Evolutionary conservation across 2,113 vertebrate species (phyloP).

Genomic region (Romanogobio albipinnatus): DNA sequence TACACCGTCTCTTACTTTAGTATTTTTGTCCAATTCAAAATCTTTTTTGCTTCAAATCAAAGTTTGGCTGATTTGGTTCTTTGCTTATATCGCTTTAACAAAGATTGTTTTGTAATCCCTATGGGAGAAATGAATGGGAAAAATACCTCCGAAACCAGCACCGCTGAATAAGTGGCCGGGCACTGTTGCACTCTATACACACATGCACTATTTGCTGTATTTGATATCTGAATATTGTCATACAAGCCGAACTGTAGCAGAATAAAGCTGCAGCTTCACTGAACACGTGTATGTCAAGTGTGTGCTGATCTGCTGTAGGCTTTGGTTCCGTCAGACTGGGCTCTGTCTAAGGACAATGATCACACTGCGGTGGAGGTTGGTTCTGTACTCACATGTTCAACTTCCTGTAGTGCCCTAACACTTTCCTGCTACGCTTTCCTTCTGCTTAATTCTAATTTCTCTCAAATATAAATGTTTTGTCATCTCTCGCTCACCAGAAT

Average conservation of each 20-base stretch:
- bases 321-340: conserved; percentile 69
- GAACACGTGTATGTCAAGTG: conserved; percentile 24
- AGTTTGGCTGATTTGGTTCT: too few species aligned
- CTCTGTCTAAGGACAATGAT: conserved; percentile 57
- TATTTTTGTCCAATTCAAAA: too few species aligned
- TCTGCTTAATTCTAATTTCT: neutral
- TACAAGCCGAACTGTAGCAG: neutral
- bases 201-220: neutral
- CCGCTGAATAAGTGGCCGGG: too few species aligned
- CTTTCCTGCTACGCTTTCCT: neutral
- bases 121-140: too few species aligned
- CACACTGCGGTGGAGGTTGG: conserved; percentile 70
- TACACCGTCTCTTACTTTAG: too few species aligned
- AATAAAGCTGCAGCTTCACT: neutral
- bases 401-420: neutral
- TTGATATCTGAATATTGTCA: neutral
- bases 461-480: neutral
- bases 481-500: neutral
- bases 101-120: too few species aligned
- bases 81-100: too few species aligned
- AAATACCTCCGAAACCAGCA: too few species aligned
- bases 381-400: conserved; percentile 51
- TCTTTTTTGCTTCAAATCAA: too few species aligned
- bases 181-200: too few species aligned
- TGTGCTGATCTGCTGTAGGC: conserved; percentile 68